Conservation (phyloP, 2,888 invertebrate genomes). For the Drosophila atripex region DNA sequence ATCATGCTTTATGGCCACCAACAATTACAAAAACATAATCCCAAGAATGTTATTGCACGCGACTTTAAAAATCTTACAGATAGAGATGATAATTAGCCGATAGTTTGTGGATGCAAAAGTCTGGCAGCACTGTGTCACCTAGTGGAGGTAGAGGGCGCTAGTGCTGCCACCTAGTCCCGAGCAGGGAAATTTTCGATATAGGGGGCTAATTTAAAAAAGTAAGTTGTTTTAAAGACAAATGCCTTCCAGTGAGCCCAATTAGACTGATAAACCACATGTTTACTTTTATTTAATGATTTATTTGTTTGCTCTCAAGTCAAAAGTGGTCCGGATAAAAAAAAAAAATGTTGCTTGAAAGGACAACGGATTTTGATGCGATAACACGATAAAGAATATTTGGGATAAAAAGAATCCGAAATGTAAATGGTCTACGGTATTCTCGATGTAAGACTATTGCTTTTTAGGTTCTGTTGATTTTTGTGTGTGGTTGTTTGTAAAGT, state of each 20-base stretch:
- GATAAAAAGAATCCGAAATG: constrained; percentile 2
- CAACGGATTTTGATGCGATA: not conserved
- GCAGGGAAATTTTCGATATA: too few relatives aligned
- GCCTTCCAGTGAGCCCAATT: too few relatives aligned
- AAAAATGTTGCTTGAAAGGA: not conserved
- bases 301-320: constrained; percentile 27
- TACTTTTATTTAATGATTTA: constrained; percentile 22
- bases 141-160: too few relatives aligned
- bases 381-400: not conserved
- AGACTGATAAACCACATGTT: not conserved
- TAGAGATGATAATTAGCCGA: not conserved
- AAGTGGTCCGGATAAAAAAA: constrained; percentile 2
- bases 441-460: constrained; percentile 1
- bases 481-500: constrained; percentile 12
- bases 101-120: not conserved
- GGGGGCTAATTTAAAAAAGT: too few relatives aligned
- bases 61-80: not conserved
- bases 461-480: not conserved
- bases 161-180: too few relatives aligned
- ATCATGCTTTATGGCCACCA: not conserved
- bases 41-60: not conserved
- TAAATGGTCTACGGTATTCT: constrained; percentile 7
- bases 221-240: too few relatives aligned
- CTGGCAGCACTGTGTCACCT: constrained; percentile 1
- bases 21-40: not conserved